Conservation (phyloP, 2,888 invertebrate species). For the Apoda limacodes region DNA sequence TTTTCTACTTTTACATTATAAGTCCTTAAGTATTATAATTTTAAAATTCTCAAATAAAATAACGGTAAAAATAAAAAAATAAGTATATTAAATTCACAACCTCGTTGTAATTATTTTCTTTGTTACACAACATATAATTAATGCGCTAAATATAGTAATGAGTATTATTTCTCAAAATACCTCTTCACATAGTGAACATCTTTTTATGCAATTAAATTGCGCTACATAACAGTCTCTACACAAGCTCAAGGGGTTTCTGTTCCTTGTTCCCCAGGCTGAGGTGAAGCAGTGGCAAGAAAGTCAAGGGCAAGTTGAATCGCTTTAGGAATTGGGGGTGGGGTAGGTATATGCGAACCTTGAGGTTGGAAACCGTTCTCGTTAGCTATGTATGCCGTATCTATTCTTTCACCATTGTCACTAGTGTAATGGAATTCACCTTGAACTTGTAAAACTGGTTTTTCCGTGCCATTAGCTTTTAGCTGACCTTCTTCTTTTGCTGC, state of each 20-base stretch:
- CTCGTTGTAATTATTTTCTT: too few species aligned
- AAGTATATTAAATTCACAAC: too few species aligned
- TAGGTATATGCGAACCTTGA: conserved; percentile 71
- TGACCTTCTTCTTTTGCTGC: conserved; percentile 64
- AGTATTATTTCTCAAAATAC: too few species aligned
- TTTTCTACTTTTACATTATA: too few species aligned
- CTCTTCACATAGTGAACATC: too few species aligned
- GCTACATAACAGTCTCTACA: conserved; percentile 3
- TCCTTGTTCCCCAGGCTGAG: too few species aligned
- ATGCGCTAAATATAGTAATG: too few species aligned
- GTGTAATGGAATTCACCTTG: conserved; percentile 74
- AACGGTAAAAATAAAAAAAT: too few species aligned
- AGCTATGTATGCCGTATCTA: conserved; percentile 73
- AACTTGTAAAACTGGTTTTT: conserved; percentile 63
- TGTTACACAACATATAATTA: too few species aligned
- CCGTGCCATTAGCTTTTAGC: conserved; percentile 65
- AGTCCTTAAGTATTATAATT: too few species aligned
- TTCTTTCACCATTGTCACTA: conserved; percentile 71
- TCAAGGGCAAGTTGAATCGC: conserved; percentile 76
- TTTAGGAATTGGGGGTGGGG: conserved; percentile 77
- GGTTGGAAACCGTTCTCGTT: conserved; percentile 80
- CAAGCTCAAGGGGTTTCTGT: conserved; percentile 29
- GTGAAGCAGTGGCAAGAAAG: conserved; percentile 74
- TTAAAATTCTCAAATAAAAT: too few species aligned
- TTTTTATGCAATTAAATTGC: conserved; percentile 11